Evolutionary conservation across 2,888 invertebrate species (phyloP).

Genomic region (Eupithecia pulchellata): DNA sequence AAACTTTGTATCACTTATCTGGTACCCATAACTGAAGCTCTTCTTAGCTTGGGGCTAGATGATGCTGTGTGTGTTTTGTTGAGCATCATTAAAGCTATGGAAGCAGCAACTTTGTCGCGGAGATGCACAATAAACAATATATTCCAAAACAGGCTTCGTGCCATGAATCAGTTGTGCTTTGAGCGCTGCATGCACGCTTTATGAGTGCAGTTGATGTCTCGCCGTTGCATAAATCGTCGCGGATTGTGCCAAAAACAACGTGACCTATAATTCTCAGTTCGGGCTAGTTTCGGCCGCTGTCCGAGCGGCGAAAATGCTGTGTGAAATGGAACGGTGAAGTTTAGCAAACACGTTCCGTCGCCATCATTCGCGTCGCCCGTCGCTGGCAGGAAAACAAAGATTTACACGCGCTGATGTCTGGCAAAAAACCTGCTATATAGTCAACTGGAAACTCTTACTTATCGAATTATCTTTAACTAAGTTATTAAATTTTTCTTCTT

Average conservation of each 20-base stretch:
- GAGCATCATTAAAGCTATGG: constrained; percentile 9
- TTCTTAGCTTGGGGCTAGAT: too few species aligned
- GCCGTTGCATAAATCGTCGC: constrained; percentile 72
- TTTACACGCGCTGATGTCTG: constrained; percentile 40
- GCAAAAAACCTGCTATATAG: constrained; percentile 17
- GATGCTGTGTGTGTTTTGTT: too few species aligned
- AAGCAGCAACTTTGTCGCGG: constrained; percentile 50
- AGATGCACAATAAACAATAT: constrained; percentile 63
- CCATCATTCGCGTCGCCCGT: constrained; percentile 57
- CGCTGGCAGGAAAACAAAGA: constrained; percentile 45
- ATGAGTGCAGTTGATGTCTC: constrained; percentile 79
- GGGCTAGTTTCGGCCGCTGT: constrained; percentile 59
- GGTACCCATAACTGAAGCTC: too few species aligned
- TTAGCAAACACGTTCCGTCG: constrained; percentile 59
- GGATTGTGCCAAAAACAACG: constrained; percentile 72
- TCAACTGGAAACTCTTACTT: background rate
- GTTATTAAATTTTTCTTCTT: too few species aligned
- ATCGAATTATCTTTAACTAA: background rate
- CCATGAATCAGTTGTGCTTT: constrained; percentile 65
- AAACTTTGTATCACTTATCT: too few species aligned
- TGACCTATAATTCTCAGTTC: constrained; percentile 60
- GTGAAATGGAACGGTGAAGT: constrained; percentile 58
- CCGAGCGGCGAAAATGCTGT: constrained; percentile 53
- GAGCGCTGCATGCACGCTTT: constrained; percentile 71
- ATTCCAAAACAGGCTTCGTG: constrained; percentile 63